Evolutionary conservation across 2,797 vertebrate species (phyloP).

Genomic region (Telmatherina bonti): DNA sequence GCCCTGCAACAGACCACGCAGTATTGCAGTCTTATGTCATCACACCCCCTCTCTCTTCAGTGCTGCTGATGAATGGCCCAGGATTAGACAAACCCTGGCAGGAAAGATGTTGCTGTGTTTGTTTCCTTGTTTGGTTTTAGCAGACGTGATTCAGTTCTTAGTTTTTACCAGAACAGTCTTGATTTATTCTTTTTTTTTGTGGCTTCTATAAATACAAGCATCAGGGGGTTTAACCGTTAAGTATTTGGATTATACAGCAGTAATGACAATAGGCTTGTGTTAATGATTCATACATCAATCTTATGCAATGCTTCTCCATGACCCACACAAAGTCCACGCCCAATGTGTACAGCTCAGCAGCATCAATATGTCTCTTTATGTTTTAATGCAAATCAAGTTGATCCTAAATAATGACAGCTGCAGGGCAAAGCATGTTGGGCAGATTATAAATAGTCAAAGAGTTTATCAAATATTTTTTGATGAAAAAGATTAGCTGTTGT

Average conservation of each 20-base stretch:
- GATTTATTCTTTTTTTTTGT: background rate
- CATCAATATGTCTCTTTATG: background rate
- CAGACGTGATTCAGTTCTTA: background rate
- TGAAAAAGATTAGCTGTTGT: background rate
- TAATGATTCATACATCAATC: slow-evolving; percentile 36
- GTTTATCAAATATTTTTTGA: background rate
- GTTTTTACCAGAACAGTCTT: background rate
- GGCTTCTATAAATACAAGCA: background rate
- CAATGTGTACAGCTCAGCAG: background rate
- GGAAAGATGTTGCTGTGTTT: slow-evolving; percentile 5
- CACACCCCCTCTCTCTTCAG: slow-evolving; percentile 12
- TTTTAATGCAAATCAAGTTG: background rate
- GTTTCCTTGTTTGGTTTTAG: background rate
- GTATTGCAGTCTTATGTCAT: slow-evolving; percentile 62
- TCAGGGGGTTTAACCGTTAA: slow-evolving; percentile 3
- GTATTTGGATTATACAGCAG: slow-evolving; percentile 31
- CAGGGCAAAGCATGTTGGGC: background rate
- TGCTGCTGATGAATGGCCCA: slow-evolving; percentile 36
- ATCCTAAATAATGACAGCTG: background rate
- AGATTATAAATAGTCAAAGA: slow-evolving; percentile 11
- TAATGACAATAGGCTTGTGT: slow-evolving; percentile 26
- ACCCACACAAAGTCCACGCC: slow-evolving; percentile 15
- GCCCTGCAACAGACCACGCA: slow-evolving; percentile 52
- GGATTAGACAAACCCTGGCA: slow-evolving; percentile 36
- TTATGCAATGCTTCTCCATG: slow-evolving; percentile 18